Evolutionary conservation across 2,888 invertebrate genomes (phyloP), one percentile per base, ranked within the genome.

Genomic region (Pseudococcus jackbeardsleyi): DNA sequence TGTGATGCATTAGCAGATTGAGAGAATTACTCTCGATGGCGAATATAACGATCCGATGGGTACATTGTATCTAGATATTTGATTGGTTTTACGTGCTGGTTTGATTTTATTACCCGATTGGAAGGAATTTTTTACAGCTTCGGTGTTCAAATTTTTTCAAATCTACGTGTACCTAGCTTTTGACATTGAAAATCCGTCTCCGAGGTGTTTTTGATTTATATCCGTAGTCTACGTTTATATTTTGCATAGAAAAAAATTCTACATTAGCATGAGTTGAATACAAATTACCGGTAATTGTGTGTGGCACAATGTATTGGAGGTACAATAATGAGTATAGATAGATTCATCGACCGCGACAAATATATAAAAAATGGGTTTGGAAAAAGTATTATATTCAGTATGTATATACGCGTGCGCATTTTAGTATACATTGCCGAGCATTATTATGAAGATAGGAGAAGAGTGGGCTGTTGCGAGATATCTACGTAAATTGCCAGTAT

Each of bases 261-360:
- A 72, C 68, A 72, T 72, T 72, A 33, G 68, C 68, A 72, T 33
- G 68, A 72, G 68, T n/a, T 72, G 68, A 72, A 72, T 72, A 72
- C 68, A 72, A 72, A 72, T 72, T 72, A 72, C 68, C 33, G 33
- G 68, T 72, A 72, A 72, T 72, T 72, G 68, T 33, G 68, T 59
- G n/a, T 19, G 54, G 17, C 12, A 46, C 46, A 12, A 46, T 50
- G 64, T 72, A 72, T 15, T 11, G 12, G 26, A 12, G 33, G 6
- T 12, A 72, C 22, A 15, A 12, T 72, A 72, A 72, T 26, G 68
- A 72, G 26, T 33, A 72, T 72, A 72, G 68, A 72, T 59, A 59
- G 19, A 59, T 59, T 19, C 59, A 19, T 59, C 59, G 68, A 72
- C 68, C 68, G 68, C 26, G 33, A 72, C 68, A 72, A 72, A 72